Evolutionary conservation across 2,888 invertebrate species (phyloP).

Genomic region (Rotaria magnacalcarata): DNA sequence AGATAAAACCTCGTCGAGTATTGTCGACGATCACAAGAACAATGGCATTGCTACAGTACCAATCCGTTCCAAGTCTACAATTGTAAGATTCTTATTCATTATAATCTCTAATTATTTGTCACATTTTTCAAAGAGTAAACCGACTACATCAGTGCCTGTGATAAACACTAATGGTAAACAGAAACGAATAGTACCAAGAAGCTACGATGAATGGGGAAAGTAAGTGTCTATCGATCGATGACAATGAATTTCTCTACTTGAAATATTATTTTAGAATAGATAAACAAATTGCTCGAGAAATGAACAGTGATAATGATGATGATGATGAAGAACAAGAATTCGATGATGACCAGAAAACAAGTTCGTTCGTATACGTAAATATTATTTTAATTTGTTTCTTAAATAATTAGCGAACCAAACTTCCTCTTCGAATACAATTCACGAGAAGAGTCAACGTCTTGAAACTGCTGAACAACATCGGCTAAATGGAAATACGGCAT

Average conservation of each 20-base stretch:
- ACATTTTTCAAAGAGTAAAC: not conserved
- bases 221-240: not conserved
- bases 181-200: slow-evolving; percentile 38
- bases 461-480: slow-evolving; percentile 11
- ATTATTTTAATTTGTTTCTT: not conserved
- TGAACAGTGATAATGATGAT: not conserved
- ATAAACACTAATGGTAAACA: slow-evolving; percentile 16
- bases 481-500: not conserved
- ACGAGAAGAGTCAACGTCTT: not conserved
- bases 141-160: not conserved
- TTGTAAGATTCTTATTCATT: not conserved
- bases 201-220: slow-evolving; percentile 40
- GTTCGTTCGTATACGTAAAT: not conserved
- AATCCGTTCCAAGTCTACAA: not conserved
- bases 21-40: not conserved
- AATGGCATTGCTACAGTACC: not conserved
- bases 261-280: not conserved
- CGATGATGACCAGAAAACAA: not conserved
- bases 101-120: too few species aligned
- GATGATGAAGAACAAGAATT: not conserved
- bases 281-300: not conserved
- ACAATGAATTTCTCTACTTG: not conserved
- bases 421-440: not conserved
- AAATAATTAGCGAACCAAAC: not conserved
- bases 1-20: not conserved